These are phyloP conservation scores for Eustalomyia histrio DNA, from an alignment of 2,888 invertebrate species.

Conservation along the genomic window DNA sequence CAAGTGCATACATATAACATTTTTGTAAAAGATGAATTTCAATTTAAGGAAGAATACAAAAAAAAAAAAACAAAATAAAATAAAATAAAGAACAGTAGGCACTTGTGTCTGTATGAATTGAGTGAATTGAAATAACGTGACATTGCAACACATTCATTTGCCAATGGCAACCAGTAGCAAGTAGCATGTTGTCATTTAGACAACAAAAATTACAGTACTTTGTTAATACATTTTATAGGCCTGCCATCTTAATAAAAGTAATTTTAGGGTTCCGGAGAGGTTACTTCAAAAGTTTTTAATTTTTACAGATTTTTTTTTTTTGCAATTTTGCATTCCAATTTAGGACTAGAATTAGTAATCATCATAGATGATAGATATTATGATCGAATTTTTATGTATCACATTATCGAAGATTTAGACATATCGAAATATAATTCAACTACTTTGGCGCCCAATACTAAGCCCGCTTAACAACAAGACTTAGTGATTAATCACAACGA, in stretches of 20 bases:
- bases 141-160: conserved; percentile 52
- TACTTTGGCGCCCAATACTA: no score
- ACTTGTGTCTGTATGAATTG: conserved; percentile 27
- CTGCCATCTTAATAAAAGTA: not conserved
- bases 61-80: not conserved
- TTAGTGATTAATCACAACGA: no score
- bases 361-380: no score
- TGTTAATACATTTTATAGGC: not conserved
- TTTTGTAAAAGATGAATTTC: conserved; percentile 14
- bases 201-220: not conserved
- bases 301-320: no score
- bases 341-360: no score
- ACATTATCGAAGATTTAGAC: no score
- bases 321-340: no score
- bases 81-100: conserved; percentile 19
- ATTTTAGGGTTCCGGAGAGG: no score
- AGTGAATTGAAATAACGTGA: conserved; percentile 41
- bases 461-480: no score
- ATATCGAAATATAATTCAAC: no score
- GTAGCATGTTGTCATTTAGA: conserved; percentile 16
- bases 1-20: not conserved
- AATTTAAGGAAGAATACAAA: conserved; percentile 31
- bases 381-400: no score
- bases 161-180: conserved; percentile 31
- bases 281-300: no score